Base-by-base conservation (phyloP, 2,888 invertebrate species). In the Petrolisthes cinctipes region DNA sequence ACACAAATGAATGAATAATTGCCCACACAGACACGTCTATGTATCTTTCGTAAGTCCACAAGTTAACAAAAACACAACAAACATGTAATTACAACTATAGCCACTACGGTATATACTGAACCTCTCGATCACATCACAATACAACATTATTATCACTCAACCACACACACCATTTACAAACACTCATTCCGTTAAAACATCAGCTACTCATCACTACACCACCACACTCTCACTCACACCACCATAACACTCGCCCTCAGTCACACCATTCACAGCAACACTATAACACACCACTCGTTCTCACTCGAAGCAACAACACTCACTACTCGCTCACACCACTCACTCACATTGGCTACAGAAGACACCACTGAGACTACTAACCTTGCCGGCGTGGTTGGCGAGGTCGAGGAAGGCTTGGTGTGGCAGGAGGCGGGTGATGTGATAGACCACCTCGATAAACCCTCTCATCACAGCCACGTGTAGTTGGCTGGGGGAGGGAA, bases 381-480 rank as follows among this genome's bases (percentile, higher is more conserved):
- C 93, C 92, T 96, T 95, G 6, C 95, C 95, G 86, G 95, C 94
- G 93, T 97, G 96, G 93, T 98, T 98, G 83, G 95, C 94, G 68
- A 97, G 95, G 92, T 97, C 96, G 76, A 98, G 93, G 89, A 96
- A 94, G 81, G 95, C 94, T 84, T 95, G 95, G 93, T 96, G 95
- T 66, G 97, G 97, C 89, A 96, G 96, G 92, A 96, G 94, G 90
- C 95, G 94, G 91, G 97, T 96, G 82, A 98, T 94, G 82, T 95
- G 95, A 91, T 95, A 94, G 0, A 96, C 95, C 90, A 96, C 95
- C 92, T 96, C 95, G 89, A 94, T 94, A 92, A 95, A 95, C 79
- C 96, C 95, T 91, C 96, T 95, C 85, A 96, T 95, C 91, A 97
- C 96, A 61, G 97, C 96, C 91, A 96, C 94, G 94, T 98, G 98